Evolutionary conservation across 2,888 invertebrate species (phyloP), one percentile per base, ranked within the genome.

Genomic region (Drosophila nr. medialis): DNA sequence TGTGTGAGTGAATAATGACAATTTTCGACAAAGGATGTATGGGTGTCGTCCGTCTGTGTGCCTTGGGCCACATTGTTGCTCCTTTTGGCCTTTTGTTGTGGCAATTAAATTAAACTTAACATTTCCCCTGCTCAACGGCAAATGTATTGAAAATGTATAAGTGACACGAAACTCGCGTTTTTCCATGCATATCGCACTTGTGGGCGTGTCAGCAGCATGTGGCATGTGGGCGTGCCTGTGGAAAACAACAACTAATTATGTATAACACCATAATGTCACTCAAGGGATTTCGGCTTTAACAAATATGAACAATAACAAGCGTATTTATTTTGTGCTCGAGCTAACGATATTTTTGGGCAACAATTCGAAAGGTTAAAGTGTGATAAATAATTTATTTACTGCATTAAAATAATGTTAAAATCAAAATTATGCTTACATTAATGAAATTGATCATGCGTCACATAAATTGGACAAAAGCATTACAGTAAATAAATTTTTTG

Each of bases 91-190:
- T 80, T 84, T 79, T 79, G 84, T 80, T 80, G 74, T 67, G 75
- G 80, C 88, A 90, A 90, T 86, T 89, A 90, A 87, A 87, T 90
- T 86, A 89, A 87, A 84, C 88, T 90, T 86, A 86, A 90, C 89
- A 84, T 87, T 81, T 71, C 60, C 80, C 78, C 40, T 32, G 55
- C 55, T 59, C 30, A 59, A 11, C 34, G 42, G 36, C 38, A 65
- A 56, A 61, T 68, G 53, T 80, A 83, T 80, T 51, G 58, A 72
- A 83, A 66, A 68, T 61, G 54, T 45, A 30, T 4, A 55, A 29
- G 51, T 61, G 51, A 65, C 62, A 62, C 21, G 65, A 54, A n/a
- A 21, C 49, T 36, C 55, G 50, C 59, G 59, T 45, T 60, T 30
- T 53, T 24, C 42, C 56, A 42, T 30, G 62, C 6, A 60, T 21